Base-by-base conservation (phyloP, 2,113 vertebrate species). In the Amphilophus citrinellus region DNA sequence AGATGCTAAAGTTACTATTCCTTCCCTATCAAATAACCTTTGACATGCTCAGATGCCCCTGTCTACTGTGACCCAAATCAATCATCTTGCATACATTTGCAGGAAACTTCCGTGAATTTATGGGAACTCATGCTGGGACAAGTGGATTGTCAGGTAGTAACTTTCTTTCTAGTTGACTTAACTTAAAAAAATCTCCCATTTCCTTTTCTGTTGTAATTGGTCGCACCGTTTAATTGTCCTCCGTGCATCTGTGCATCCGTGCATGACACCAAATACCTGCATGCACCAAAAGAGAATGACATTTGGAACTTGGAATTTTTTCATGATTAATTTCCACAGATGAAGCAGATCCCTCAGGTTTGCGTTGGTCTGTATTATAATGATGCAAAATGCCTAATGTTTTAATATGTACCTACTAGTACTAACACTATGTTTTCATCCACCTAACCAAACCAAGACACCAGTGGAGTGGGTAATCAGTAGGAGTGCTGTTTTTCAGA, bases 101-200 rank as follows among this genome's bases (percentile, higher is more conserved):
- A 96, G 96, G 96, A 95, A 96, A 96, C 95, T 92, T 96, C 96
- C 94, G 88, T 96, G 95, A 96, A 94, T 96, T 95, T 96, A 95
- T 95, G 94, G 95, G 93, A 96, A 94, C 94, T 95, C 94, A 95
- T 95, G 94, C 94, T 92, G 95, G 94, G 93, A 95, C 94, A 89
- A 95, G 95, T 93, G 95, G 91, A 94, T 91, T 94, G 93, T 94
- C 96, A 96, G 95, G 95, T 96, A 96, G 93, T 96, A 96, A 76
- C 92, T 87, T 89, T 94, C 82, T 84, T 95, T 95, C 86, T 85
- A 88, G 88, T 93, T 80, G 85, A 85, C 75, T 91, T 93, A 59
- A 85, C 87, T 85, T 63, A 62, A 80, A 88, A 62, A 42, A 83
- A 13, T 57, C 53, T 73, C 65, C 87, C 56, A 79, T 88, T 82